phyloP scores from a whole-genome alignment of 2,113 vertebrate species.

The Mesitornis unicolor region DNA sequence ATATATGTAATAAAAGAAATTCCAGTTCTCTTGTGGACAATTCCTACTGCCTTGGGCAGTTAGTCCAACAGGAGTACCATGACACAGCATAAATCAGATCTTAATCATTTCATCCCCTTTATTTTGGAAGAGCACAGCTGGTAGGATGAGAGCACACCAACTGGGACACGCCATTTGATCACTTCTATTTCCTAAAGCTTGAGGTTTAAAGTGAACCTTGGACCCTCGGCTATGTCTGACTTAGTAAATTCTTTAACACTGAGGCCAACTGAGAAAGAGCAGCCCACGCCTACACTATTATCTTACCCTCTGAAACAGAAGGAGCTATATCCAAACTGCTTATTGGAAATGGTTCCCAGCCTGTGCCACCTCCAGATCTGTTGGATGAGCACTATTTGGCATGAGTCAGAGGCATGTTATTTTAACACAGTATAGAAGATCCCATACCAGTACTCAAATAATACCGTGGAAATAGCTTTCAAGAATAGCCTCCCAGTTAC shows the following conservation, averaged over 20 bases:
- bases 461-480: background rate
- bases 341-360: background rate
- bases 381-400: background rate
- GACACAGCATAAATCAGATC: constrained; percentile 32
- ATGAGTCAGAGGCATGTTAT: background rate
- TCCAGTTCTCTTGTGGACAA: constrained; percentile 11
- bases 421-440: background rate
- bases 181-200: constrained; percentile 27
- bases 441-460: background rate
- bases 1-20: background rate
- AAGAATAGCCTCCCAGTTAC: background rate
- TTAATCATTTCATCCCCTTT: constrained; percentile 59
- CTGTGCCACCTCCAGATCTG: background rate
- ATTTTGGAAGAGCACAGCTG: background rate
- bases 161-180: background rate
- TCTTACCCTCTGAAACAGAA: background rate
- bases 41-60: constrained; percentile 8
- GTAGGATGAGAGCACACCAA: constrained; percentile 55
- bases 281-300: background rate
- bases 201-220: constrained; percentile 34
- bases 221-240: background rate
- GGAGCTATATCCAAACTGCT: background rate
- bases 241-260: background rate
- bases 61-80: background rate
- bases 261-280: background rate